These are phyloP conservation scores for Corbicula japonica DNA, from an alignment of 2,888 invertebrate genomes.

Conservation along the genomic window DNA sequence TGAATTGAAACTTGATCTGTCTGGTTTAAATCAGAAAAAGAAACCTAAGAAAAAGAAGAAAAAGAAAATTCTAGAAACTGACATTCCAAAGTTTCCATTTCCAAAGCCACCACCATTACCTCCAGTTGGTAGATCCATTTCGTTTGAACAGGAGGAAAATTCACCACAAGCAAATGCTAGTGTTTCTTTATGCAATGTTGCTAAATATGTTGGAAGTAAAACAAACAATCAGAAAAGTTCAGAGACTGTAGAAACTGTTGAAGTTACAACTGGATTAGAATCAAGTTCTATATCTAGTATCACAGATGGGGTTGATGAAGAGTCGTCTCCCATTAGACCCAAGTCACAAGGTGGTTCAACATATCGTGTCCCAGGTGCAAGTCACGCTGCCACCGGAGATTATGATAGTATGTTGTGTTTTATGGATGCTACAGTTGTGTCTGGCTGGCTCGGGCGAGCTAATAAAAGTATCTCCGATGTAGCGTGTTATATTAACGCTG, in stretches of 20 bases:
- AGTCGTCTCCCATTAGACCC: constrained; percentile 31
- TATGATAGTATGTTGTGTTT: constrained; percentile 84
- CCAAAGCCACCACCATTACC: constrained; percentile 78
- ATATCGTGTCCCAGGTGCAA: constrained; percentile 29
- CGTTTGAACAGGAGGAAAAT: constrained; percentile 42
- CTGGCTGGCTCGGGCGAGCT: constrained; percentile 82
- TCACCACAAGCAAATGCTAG: constrained; percentile 21
- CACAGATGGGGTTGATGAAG: constrained; percentile 46
- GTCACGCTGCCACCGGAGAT: constrained; percentile 69
- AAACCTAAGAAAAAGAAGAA: constrained; percentile 68
- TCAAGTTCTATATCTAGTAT: background rate
- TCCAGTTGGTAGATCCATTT: constrained; percentile 68
- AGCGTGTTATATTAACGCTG: constrained; percentile 76
- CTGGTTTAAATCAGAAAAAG: constrained; percentile 40
- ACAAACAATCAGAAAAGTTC: constrained; percentile 5
- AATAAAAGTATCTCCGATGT: constrained; percentile 81
- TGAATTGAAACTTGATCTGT: constrained; percentile 56
- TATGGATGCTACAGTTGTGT: constrained; percentile 84
- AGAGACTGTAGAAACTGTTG: background rate
- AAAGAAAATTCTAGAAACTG: constrained; percentile 64
- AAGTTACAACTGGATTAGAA: background rate
- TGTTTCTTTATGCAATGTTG: background rate
- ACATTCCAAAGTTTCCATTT: constrained; percentile 73
- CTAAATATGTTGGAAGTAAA: constrained; percentile 21
- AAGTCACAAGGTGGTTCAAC: background rate